Base-by-base conservation (phyloP, 2,797 vertebrate genomes). In the Amphiprion clarkii region DNA sequence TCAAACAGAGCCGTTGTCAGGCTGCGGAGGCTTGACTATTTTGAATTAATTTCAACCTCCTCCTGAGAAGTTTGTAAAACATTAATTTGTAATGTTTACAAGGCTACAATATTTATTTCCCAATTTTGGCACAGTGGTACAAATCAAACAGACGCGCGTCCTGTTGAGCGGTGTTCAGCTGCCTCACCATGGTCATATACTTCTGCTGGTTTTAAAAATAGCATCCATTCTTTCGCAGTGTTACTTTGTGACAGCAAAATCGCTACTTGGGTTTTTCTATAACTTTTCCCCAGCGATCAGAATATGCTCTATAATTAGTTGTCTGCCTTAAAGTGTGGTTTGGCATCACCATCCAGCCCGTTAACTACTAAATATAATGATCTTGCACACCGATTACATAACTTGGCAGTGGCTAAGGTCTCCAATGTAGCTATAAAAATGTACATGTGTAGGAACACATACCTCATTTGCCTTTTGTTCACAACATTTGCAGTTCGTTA, bases 81-180 rank as follows among this genome's bases (percentile, higher is more conserved):
- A 71, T 71, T 25, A 17, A 78, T 78, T 69, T 31, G 42, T 75
- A 21, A 66, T 71, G 59, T 81, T 72, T 63, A 63, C 77, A 64
- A 55, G 66, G 64, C 19, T 70, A 14, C 27, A 78, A 27, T 63
- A 74, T 74, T 77, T 13, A 73, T 29, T 73, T 53, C 3, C n/a
- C 23, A 29, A 21, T 71, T 70, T 25, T 2, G 36, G 56, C 31
- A 42, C 56, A 23, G 23, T 16, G 21, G n/a, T 65, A 21, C 16
- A 29, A 60, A 36, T 49, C 46, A 71, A 55, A 58, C 54, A 60
- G 60, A 13, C 1, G 6, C 27, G 5, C 61, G 29, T 66, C 42
- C 57, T 36, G 46, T 62, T 13, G n/a, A 46, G 36, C 23, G 6
- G 11, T 36, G 40, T 36, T 55, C 27, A 12, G 17, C 46, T 23